Evolutionary conservation across 2,797 vertebrate genomes (phyloP).

Genomic region (Phyllotis vaccarum): DNA sequence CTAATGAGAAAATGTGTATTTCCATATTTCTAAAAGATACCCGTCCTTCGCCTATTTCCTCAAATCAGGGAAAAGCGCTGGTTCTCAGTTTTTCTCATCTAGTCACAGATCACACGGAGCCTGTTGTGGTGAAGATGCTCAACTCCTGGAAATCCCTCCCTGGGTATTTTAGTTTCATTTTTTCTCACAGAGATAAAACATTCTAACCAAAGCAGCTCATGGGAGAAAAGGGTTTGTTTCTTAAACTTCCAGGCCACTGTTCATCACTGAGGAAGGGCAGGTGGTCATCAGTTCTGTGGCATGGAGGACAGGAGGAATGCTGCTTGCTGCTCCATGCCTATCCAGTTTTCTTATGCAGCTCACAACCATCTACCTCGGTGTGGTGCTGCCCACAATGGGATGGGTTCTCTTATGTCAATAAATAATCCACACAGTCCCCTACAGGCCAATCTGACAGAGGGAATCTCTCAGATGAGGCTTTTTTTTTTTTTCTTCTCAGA

Average conservation of each 20-base stretch:
- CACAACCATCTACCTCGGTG: not conserved
- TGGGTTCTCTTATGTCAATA: not conserved
- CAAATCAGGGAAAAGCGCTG: not conserved
- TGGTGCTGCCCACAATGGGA: not conserved
- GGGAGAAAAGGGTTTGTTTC: not conserved
- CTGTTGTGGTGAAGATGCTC: not conserved
- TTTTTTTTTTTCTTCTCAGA: not conserved
- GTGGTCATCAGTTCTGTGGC: no score
- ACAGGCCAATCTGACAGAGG: not conserved
- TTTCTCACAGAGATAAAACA: not conserved
- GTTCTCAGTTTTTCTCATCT: not conserved
- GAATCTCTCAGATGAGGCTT: not conserved
- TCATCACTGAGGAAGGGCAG: not conserved
- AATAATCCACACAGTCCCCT: not conserved
- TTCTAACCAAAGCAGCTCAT: not conserved
- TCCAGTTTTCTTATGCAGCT: not conserved
- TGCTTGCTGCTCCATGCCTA: not conserved
- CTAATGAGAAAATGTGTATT: slow-evolving; percentile 58
- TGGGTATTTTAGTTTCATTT: not conserved
- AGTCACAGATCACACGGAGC: not conserved
- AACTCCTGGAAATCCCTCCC: not conserved
- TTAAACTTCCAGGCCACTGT: not conserved
- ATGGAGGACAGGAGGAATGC: not conserved
- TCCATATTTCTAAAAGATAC: slow-evolving; percentile 2
- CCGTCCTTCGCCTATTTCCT: slow-evolving; percentile 16